These are phyloP conservation scores for Gonatopus flavifemur DNA, from an alignment of 1,140 invertebrate genomes.

Conservation along the genomic window DNA sequence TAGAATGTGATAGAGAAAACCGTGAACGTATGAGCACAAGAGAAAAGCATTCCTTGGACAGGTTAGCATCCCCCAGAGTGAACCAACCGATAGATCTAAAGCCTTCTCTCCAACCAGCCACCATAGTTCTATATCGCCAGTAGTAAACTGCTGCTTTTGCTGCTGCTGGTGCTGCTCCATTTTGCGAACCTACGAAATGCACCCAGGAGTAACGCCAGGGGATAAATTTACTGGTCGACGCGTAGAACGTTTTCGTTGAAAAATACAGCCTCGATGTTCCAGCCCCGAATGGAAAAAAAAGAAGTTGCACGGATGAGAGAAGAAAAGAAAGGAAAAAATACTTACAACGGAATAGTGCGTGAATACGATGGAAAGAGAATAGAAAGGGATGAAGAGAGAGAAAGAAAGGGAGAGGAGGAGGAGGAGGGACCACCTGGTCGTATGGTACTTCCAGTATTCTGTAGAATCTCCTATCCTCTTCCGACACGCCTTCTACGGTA, in stretches of 20 bases:
- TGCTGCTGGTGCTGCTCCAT: conserved; percentile 16
- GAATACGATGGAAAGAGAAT: conserved; percentile 13
- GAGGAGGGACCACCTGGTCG: conserved; percentile 6
- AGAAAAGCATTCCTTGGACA: conserved; percentile 30
- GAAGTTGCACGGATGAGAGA: not conserved
- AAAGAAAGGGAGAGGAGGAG: conserved; percentile 6
- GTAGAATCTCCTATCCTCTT: too few relatives aligned
- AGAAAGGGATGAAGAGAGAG: conserved; percentile 14
- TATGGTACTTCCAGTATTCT: too few relatives aligned
- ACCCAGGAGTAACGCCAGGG: conserved; percentile 39
- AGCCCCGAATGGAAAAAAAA: conserved; percentile 13
- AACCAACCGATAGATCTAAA: conserved; percentile 41
- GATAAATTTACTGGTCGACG: conserved; percentile 44
- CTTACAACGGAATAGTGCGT: too few relatives aligned
- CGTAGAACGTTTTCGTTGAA: conserved; percentile 22
- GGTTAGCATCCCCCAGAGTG: conserved; percentile 38
- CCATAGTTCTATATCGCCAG: not conserved
- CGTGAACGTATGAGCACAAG: conserved; percentile 17
- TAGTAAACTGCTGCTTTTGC: conserved; percentile 1
- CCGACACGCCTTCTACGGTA: too few relatives aligned
- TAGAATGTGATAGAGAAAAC: conserved; percentile 7
- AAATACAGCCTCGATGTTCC: conserved; percentile 21
- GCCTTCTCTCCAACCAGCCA: conserved; percentile 1
- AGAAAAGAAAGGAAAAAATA: not conserved
- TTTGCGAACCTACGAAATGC: conserved; percentile 41